Conservation (phyloP, 2,888 invertebrate genomes). For the Pterostichus niger region DNA sequence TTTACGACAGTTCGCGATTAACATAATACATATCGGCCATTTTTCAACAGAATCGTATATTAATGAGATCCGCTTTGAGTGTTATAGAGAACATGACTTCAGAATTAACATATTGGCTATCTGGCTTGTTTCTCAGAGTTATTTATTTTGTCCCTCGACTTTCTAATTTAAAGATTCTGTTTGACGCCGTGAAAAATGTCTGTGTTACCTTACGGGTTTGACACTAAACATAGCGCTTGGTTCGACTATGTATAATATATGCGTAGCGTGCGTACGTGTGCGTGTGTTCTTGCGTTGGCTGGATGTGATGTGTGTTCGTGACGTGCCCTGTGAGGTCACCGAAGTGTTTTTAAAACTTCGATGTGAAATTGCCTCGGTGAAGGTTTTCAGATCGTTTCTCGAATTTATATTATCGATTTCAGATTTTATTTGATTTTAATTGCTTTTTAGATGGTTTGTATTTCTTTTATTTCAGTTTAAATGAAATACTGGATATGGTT, state of each 20-base stretch:
- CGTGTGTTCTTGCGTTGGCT: neutral
- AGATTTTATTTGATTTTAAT: neutral
- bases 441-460: neutral
- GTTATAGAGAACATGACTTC: neutral
- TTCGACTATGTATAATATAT: conserved; percentile 2
- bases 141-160: conserved; percentile 51
- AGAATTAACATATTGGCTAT: conserved; percentile 55
- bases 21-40: neutral
- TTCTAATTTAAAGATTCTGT: conserved; percentile 47
- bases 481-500: no score
- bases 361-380: conserved; percentile 1
- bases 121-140: conserved; percentile 31
- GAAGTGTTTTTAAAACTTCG: conserved; percentile 1
- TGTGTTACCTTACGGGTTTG: conserved; percentile 26
- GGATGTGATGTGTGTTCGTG: conserved; percentile 8
- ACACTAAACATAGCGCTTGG: conserved; percentile 15
- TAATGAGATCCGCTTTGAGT: conserved; percentile 29
- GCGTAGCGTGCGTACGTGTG: neutral
- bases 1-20: no score
- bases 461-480: no score
- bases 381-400: conserved; percentile 6
- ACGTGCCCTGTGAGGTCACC: neutral
- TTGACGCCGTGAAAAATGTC: conserved; percentile 34
- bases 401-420: neutral
- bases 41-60: conserved; percentile 15